Evolutionary conservation across 2,797 vertebrate genomes (phyloP), one percentile per base, ranked within the genome.

Genomic region (Mormyrus hasselquistii): DNA sequence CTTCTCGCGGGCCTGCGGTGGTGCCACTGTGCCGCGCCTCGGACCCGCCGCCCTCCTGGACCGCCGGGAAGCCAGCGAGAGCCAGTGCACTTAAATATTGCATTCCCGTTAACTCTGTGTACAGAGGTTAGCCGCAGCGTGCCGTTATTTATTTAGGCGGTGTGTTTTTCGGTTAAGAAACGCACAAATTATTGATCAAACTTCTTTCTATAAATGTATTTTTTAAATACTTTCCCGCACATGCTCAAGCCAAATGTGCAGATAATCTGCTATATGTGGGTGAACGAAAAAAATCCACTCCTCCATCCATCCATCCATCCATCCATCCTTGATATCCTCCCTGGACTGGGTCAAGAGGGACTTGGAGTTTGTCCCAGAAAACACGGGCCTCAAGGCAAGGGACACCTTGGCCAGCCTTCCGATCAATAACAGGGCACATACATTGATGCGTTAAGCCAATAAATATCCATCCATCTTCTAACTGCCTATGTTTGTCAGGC

Each of bases 81-180:
- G 90, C 94, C 92, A 89, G 90, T 90, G 93, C 90, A 93, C 93
- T 95, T 96, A 91, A 96, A 96, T 96, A 96, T 96, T 96, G 94
- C 94, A 96, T 92, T 90, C 90, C 90, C 95, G 95, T 96, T 96
- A 95, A 95, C 94, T 87, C 90, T 88, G 86, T 88, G 47, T 62
- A 92, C 53, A 22, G 88, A 89, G 91, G 88, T 92, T 93, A 93
- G 91, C 89, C 91, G 85, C 91, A 93, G 92, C 90, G 91, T 89
- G 92, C 0, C 14, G 53, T 59, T 84, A 84, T 84, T 57, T 19
- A 62, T 86, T 86, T 86, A 86, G 25, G 6, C 25, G 53, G 49
- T 16, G 49, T 84, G 82, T 84, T 84, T 79, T 79, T 79, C 38
- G 0, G 73, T 79, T 84, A 84, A 84, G 41, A 84, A 50, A 84